Evolutionary conservation across 2,797 vertebrate species (phyloP).

Genomic region (Leptoclinus maculatus): DNA sequence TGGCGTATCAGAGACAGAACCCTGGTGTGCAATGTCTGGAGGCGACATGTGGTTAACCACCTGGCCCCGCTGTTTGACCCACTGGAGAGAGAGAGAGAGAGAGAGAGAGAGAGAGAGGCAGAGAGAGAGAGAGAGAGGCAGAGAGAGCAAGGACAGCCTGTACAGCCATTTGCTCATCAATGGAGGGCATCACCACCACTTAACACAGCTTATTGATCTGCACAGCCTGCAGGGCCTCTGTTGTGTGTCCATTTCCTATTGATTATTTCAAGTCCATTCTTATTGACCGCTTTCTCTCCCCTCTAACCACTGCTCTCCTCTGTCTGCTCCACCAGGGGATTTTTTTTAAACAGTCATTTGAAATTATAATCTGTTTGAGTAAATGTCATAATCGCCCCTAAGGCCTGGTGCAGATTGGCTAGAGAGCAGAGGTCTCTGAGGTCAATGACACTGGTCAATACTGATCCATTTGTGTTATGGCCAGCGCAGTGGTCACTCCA

Average conservation of each 20-base stretch:
- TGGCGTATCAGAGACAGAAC: constrained; percentile 68
- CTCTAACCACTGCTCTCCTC: constrained; percentile 68
- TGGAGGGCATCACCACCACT: constrained; percentile 86
- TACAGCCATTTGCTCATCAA: constrained; percentile 87
- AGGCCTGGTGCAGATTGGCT: constrained; percentile 82
- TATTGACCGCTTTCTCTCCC: constrained; percentile 79
- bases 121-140: constrained; percentile 32
- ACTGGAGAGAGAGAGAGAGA: constrained; percentile 73
- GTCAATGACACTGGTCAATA: constrained; percentile 83
- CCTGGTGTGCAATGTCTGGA: constrained; percentile 74
- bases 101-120: constrained; percentile 63
- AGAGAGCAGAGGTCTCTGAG: constrained; percentile 81
- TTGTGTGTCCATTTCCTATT: constrained; percentile 88
- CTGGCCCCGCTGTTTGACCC: constrained; percentile 84
- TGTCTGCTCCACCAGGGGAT: constrained; percentile 77
- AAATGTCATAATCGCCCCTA: constrained; percentile 89
- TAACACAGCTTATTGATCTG: constrained; percentile 89
- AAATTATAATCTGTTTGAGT: constrained; percentile 89
- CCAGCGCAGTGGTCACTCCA: constrained; percentile 42
- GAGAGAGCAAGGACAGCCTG: constrained; percentile 70
- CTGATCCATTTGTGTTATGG: constrained; percentile 78
- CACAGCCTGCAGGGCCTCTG: constrained; percentile 81
- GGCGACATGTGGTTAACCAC: constrained; percentile 86
- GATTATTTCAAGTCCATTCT: constrained; percentile 88
- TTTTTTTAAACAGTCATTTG: constrained; percentile 87